Conservation (phyloP, 2,113 vertebrate genomes). For the Psilopogon haemacephalus region DNA sequence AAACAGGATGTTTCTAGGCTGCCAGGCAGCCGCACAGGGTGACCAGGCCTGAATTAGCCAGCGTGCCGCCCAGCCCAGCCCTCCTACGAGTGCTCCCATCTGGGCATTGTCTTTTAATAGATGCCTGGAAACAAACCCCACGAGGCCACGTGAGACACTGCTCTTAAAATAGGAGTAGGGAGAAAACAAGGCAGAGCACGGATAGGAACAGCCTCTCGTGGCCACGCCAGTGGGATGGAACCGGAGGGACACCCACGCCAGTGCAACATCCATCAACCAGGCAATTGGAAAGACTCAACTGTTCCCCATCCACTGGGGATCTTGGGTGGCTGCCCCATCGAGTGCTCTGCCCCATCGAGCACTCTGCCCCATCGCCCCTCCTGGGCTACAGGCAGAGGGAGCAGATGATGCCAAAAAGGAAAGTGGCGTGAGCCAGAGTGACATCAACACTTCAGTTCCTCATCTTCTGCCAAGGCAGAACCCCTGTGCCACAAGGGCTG, state of each 20-base stretch:
- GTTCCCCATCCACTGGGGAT: fast-evolving
- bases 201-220: not conserved
- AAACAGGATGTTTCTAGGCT: constrained; percentile 61
- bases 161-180: constrained; percentile 67
- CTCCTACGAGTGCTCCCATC: constrained; percentile 57
- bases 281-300: fast-evolving
- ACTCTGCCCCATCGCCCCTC: too few relatives aligned
- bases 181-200: not conserved
- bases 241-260: fast-evolving
- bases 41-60: constrained; percentile 42
- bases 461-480: not conserved
- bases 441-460: not conserved
- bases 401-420: not conserved
- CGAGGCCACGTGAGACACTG: constrained; percentile 34
- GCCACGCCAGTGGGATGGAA: not conserved
- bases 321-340: not conserved
- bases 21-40: not conserved
- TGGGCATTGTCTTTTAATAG: constrained; percentile 78
- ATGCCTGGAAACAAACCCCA: constrained; percentile 64
- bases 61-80: constrained; percentile 40
- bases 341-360: not conserved
- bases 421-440: not conserved
- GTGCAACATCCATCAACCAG: too few relatives aligned
- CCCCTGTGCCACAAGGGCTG: fast-evolving
- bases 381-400: not conserved